Base-by-base conservation (phyloP, 2,797 vertebrate genomes). In the Fringilla coelebs region DNA sequence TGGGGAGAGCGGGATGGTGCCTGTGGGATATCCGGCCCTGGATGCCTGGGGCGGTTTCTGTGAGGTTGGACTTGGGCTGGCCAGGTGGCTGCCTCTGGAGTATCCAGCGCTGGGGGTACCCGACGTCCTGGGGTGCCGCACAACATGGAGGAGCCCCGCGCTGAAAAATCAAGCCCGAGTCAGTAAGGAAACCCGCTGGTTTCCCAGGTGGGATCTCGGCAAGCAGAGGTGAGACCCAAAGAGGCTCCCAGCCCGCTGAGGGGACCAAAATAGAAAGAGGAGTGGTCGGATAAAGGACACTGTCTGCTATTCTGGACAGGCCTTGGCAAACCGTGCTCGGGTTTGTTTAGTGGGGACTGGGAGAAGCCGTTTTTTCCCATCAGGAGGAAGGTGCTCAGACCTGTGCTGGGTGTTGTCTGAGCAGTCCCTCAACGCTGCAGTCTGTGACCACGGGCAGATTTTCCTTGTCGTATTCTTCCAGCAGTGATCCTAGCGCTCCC, bases 51-150 rank as follows among this genome's bases (percentile, higher is more conserved):
- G 15, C 10, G 52, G 32, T 72, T 49, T 28, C 10, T n/a, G 11
- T 7, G 38, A 4, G 43, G 2, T 16, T 5, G 43, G 43, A 10
- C 3, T 1, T 4, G 3, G n/a, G 17, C 24, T 38, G 16, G 7
- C 2, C 25, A 1, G n/a, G 32, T 3, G 19, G 28, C 18, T 14
- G 22, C 60, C 13, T 17, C 13, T 20, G 67, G 36, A 34, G 32
- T 17, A 1, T 20, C 41, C 34, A 6, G 6, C 34, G 0, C 7
- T 36, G 54, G 21, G 58, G 28, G 6, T 38, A 0, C 36, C 26
- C 17, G 10, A 1, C 3, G 6, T 34, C 21, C 34, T 5, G n/a
- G 7, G 52, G 7, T 65, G 15, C 38, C 31, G 0, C 17, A 7
- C 38, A 6, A 8, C 19, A 3, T 6, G 8, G 31, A 29, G 52